A percentile compares a stretch with the other conserved stretches of the same genome.
Conservation (phyloP, 2,797 vertebrate genomes). For the Manis crassicaudata region DNA sequence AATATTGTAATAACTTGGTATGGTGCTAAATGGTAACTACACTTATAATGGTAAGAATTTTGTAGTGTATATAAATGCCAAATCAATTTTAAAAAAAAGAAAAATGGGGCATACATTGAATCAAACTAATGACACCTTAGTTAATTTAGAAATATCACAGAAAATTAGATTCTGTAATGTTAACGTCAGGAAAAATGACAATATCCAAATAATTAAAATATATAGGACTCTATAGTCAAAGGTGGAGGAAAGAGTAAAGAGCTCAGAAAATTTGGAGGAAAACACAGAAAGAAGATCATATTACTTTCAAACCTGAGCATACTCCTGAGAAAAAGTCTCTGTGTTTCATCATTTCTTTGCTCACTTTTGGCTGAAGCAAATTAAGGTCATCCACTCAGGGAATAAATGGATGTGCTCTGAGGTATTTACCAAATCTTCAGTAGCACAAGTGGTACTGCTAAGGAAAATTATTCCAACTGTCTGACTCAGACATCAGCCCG, state of each 20-base stretch:
- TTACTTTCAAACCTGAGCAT: conserved; percentile 33
- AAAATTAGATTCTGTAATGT: not conserved
- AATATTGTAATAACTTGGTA: no score
- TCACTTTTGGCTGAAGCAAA: conserved; percentile 40
- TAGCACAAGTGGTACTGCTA: conserved; percentile 33
- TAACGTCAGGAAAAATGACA: not conserved
- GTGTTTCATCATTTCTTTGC: conserved; percentile 48
- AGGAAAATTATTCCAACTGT: conserved; percentile 30
- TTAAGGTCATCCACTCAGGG: conserved; percentile 17
- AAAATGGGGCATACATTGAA: not conserved
- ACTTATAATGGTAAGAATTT: no score
- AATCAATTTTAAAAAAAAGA: not conserved
- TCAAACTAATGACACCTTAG: conserved; percentile 34
- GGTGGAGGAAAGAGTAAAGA: not conserved
- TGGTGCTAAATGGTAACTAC: no score
- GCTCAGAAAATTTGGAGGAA: conserved; percentile 12
- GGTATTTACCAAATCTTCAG: conserved; percentile 48
- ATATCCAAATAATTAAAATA: not conserved
- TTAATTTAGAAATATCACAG: not conserved
- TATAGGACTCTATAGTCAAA: not conserved
- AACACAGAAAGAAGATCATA: not conserved
- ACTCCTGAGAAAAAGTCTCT: conserved; percentile 31
- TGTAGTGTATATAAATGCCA: no score
- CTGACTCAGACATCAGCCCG: conserved; percentile 42
- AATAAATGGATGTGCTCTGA: conserved; percentile 39